These are phyloP conservation scores for Omphaloscelis lunosa DNA, from an alignment of 2,888 invertebrate genomes.

Conservation along the genomic window DNA sequence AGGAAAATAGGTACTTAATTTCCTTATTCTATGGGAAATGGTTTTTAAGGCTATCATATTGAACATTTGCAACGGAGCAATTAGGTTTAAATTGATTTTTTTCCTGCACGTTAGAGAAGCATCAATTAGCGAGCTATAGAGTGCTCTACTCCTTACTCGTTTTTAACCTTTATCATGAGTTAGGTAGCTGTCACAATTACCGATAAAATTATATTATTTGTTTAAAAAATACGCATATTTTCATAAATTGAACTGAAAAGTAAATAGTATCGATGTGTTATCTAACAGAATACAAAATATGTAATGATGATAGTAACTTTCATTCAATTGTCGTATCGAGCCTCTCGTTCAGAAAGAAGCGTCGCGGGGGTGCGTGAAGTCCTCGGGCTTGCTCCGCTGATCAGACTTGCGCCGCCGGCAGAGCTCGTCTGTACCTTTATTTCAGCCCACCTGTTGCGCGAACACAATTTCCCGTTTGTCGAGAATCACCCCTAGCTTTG, in stretches of 20 bases:
- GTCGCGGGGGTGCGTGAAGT: no score
- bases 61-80: background rate
- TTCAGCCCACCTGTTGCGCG: no score
- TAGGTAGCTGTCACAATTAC: background rate
- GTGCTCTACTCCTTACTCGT: no score
- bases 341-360: no score
- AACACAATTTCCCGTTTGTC: no score
- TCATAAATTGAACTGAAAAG: constrained; percentile 22
- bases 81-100: background rate
- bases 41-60: no score
- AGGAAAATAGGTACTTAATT: background rate
- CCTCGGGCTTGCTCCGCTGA: no score
- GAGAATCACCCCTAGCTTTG: no score
- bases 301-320: constrained; percentile 12
- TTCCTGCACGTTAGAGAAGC: no score
- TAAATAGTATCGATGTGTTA: constrained; percentile 25
- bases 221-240: background rate
- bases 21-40: constrained; percentile 14
- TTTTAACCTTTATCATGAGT: background rate
- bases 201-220: background rate
- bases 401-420: no score
- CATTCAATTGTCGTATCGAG: background rate
- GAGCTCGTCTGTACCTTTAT: no score
- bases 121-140: no score
- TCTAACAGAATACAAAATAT: constrained; percentile 1